Percentiles rank a stretch among this genome's conserved stretches.
Conservation (phyloP, 2,797 vertebrate genomes). For the Peromyscus aztecus region DNA sequence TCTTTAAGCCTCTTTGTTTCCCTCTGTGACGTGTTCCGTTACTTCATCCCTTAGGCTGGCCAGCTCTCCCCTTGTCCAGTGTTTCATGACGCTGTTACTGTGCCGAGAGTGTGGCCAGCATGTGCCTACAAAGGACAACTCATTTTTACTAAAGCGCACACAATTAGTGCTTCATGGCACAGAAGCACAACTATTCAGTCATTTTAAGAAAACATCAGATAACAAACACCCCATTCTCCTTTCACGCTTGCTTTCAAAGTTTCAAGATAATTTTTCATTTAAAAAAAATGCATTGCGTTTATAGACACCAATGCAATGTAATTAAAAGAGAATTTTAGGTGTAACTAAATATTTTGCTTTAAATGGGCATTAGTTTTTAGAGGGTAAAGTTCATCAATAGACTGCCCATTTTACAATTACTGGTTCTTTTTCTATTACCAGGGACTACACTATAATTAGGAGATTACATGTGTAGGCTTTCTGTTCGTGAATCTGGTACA, state of each 20-base stretch:
- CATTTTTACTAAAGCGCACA: background rate
- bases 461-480: conserved; percentile 59
- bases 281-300: conserved; percentile 15
- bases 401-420: conserved; percentile 52
- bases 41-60: background rate
- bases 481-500: background rate
- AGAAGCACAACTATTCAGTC: background rate
- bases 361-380: conserved; percentile 7
- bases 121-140: background rate
- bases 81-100: background rate
- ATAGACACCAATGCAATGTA: conserved; percentile 6
- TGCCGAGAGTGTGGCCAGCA: background rate
- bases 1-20: background rate
- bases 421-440: conserved; percentile 63
- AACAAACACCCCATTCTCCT: background rate
- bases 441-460: conserved; percentile 26
- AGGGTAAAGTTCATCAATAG: conserved; percentile 41
- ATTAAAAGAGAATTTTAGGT: conserved; percentile 48
- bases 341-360: conserved; percentile 58
- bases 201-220: background rate
- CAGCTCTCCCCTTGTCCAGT: background rate
- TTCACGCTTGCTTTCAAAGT: conserved; percentile 43
- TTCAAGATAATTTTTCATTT: background rate
- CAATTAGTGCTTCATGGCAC: background rate
- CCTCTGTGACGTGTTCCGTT: background rate